Evolutionary conservation across 2,797 vertebrate species (phyloP).

Genomic region (Pyrocephalus nanus): DNA sequence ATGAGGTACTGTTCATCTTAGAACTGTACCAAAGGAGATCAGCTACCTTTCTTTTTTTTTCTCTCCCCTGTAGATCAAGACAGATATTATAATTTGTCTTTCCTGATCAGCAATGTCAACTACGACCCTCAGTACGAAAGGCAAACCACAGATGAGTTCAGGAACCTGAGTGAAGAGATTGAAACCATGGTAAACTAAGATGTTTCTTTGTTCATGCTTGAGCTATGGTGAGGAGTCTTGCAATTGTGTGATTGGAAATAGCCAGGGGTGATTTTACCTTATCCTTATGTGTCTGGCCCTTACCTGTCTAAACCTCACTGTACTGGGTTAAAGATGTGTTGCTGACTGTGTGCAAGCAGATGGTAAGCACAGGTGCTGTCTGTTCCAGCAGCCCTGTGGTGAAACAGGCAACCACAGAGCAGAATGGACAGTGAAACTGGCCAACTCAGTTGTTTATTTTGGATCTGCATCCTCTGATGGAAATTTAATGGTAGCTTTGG

Average conservation of each 20-base stretch:
- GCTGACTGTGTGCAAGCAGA: not conserved
- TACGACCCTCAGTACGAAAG: slow-evolving; percentile 57
- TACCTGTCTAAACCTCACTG: not conserved
- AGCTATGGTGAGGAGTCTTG: not conserved
- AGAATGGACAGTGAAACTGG: not conserved
- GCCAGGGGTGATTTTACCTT: not conserved
- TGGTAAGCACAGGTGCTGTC: not conserved
- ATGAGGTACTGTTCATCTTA: not conserved
- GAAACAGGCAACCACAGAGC: not conserved
- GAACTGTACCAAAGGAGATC: not conserved
- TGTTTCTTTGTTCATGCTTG: not conserved
- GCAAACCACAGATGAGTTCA: slow-evolving; percentile 68
- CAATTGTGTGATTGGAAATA: not conserved
- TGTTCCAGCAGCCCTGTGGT: not conserved
- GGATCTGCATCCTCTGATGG: not conserved
- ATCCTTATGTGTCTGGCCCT: not conserved
- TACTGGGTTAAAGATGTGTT: not conserved
- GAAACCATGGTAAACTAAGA: slow-evolving; percentile 66
- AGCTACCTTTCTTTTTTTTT: not conserved
- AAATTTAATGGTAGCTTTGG: not conserved
- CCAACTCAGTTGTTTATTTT: not conserved
- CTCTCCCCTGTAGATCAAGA: slow-evolving; percentile 63
- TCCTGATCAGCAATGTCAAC: slow-evolving; percentile 61
- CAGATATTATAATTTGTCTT: slow-evolving; percentile 70
- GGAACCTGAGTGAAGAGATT: slow-evolving; percentile 59